phyloP scores from a whole-genome alignment of 2,113 vertebrate species.

The Baryphthengus martii region DNA sequence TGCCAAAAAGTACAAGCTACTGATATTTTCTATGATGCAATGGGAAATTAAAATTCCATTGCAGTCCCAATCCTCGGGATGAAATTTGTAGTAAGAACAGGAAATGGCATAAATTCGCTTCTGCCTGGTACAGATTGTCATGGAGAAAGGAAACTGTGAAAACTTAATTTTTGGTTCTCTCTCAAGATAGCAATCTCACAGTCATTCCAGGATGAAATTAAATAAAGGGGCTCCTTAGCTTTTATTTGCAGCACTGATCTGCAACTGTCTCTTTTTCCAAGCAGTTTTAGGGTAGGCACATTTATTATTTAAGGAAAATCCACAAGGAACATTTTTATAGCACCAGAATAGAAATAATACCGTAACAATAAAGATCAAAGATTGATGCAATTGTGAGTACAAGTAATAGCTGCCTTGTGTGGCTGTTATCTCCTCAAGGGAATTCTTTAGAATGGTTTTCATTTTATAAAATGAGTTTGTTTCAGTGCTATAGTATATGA shows the following conservation, averaged over 20 bases:
- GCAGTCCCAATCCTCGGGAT: neutral
- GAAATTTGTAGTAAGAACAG: neutral
- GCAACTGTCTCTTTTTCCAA: constrained; percentile 1
- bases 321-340: constrained; percentile 58
- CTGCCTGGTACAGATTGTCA: neutral
- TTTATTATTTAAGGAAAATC: constrained; percentile 61
- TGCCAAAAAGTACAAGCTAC: neutral
- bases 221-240: constrained; percentile 31
- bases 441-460: constrained; percentile 64
- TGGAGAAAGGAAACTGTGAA: constrained; percentile 1
- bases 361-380: constrained; percentile 65
- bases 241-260: constrained; percentile 44
- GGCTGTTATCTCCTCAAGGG: constrained; percentile 46
- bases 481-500: neutral
- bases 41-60: constrained; percentile 6
- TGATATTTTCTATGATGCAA: neutral
- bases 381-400: constrained; percentile 67
- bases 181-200: neutral
- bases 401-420: constrained; percentile 52
- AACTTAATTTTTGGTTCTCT: constrained; percentile 12
- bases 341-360: constrained; percentile 63
- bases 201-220: constrained; percentile 13
- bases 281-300: constrained; percentile 10
- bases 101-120: neutral
- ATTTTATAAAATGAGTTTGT: constrained; percentile 64